phyloP scores from a whole-genome alignment of 92 coral and sea anemone species.

The Meandrina meandrites region DNA sequence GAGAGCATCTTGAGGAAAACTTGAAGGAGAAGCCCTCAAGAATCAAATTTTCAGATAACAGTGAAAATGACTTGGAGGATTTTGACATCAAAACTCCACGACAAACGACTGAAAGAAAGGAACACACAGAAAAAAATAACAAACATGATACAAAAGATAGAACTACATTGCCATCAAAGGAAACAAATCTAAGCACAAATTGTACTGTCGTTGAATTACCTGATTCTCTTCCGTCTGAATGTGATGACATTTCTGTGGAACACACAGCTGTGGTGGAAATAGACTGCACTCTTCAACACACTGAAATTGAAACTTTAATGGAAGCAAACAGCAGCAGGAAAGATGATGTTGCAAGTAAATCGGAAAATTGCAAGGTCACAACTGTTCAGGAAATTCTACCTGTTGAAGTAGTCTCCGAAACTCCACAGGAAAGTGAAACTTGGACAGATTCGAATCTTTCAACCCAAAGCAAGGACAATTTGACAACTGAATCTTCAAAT shows the following conservation, averaged over 20 bases:
- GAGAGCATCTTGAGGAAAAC: neutral
- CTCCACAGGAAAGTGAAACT: neutral
- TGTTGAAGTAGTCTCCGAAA: neutral
- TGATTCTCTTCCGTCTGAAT: neutral
- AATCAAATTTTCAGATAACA: neutral
- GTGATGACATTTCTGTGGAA: neutral
- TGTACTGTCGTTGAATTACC: slow-evolving; percentile 24
- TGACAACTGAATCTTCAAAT: neutral
- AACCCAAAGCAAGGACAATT: neutral
- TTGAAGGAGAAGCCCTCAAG: neutral
- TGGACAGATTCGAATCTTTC: slow-evolving; percentile 4
- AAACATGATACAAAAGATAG: neutral
- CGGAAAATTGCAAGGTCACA: neutral
- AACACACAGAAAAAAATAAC: neutral
- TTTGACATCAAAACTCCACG: neutral
- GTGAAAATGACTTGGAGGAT: slow-evolving; percentile 16
- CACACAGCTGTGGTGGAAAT: slow-evolving; percentile 1
- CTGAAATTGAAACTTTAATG: neutral
- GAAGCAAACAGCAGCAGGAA: neutral
- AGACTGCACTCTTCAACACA: neutral
- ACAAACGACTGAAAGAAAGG: neutral
- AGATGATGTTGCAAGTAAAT: neutral
- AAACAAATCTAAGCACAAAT: neutral
- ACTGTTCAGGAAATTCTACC: neutral
- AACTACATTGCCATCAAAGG: neutral